Percentiles rank a stretch among this genome's conserved stretches.
phyloP scores from a whole-genome alignment of 1,140 invertebrate species.

The Brachystomella parvula region DNA sequence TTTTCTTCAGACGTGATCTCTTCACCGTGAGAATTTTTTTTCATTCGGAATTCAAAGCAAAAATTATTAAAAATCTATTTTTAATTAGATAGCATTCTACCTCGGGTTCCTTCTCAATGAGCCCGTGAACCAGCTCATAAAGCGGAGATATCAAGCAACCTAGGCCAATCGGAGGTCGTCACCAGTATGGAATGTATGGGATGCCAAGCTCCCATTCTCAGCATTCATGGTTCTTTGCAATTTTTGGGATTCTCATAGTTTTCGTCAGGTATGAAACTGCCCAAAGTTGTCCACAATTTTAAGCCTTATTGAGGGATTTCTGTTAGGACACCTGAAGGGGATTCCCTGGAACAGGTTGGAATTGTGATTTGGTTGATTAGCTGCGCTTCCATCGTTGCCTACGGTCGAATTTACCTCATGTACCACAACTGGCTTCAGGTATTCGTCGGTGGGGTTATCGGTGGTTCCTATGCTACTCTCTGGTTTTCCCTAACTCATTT shows the following conservation, averaged over 20 bases:
- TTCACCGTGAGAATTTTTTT: neutral
- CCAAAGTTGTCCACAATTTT: neutral
- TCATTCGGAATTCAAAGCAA: too few relatives aligned
- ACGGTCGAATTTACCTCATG: neutral
- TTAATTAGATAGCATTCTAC: too few relatives aligned
- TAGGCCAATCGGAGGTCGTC: neutral
- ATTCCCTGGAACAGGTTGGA: neutral
- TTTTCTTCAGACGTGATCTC: neutral
- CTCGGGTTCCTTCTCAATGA: neutral
- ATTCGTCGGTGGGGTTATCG: neutral
- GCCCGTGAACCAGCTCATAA: neutral
- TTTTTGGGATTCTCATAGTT: neutral
- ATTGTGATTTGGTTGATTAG: neutral
- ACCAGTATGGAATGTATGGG: neutral
- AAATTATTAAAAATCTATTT: too few relatives aligned
- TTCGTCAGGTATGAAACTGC: neutral
- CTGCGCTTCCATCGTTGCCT: neutral
- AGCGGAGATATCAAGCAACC: neutral
- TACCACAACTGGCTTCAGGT: neutral
- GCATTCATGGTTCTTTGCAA: neutral
- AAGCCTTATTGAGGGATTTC: neutral
- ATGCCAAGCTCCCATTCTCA: neutral
- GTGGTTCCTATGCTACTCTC: neutral
- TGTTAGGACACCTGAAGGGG: neutral
- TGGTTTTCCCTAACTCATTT: neutral